Evolutionary conservation across 1,140 invertebrate genomes (phyloP).

Genomic region (Panagrolaimus sp.): DNA sequence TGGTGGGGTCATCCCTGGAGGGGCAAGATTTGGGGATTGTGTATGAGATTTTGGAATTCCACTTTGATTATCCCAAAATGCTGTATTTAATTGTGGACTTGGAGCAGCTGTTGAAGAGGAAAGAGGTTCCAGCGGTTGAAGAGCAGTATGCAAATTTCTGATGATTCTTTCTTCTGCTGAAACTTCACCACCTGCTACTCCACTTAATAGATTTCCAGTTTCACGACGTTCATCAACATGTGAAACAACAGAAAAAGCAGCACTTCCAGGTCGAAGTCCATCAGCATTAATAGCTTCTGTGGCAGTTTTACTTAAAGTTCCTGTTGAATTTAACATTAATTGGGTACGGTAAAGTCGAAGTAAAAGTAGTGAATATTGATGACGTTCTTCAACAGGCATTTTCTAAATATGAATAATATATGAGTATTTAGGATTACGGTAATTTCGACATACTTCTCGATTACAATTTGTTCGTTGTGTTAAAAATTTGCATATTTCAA

Average conservation of each 20-base stretch:
- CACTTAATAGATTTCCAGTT: neutral
- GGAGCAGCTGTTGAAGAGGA: neutral
- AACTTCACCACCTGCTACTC: neutral
- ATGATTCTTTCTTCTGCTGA: too few species aligned
- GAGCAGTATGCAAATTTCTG: neutral
- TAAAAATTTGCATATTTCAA: conserved; percentile 35
- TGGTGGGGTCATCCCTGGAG: neutral
- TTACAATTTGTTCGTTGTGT: conserved; percentile 35
- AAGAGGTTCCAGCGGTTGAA: neutral
- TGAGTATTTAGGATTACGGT: neutral
- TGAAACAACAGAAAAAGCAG: neutral
- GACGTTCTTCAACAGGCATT: conserved; percentile 34
- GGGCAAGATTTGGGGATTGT: neutral
- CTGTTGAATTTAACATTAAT: conserved; percentile 7
- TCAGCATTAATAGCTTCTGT: conserved; percentile 3
- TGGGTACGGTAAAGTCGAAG: conserved; percentile 29
- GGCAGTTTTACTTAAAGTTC: neutral
- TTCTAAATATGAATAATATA: conserved; percentile 28
- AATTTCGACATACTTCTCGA: conserved; percentile 29
- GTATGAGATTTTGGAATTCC: neutral
- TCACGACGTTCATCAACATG: neutral
- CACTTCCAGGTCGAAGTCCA: neutral
- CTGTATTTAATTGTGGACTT: neutral
- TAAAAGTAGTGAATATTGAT: conserved; percentile 33
- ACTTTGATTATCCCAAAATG: conserved; percentile 7